Base-by-base conservation (phyloP, 2,113 vertebrate genomes). In the Cheirogaleus medius region DNA sequence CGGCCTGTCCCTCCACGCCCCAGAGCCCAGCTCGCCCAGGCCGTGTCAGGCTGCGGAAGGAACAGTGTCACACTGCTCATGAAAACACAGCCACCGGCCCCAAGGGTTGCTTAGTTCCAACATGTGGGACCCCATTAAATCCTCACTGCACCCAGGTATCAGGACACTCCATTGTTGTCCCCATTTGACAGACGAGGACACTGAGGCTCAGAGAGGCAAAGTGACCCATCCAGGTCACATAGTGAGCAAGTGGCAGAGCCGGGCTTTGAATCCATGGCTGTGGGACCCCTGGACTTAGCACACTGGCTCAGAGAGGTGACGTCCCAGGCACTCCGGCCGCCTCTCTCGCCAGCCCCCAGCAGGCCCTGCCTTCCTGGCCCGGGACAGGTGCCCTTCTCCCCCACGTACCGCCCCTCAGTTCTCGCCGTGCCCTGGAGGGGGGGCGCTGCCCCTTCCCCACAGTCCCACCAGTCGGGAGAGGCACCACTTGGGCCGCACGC, bases 71-170 rank as follows among this genome's bases (percentile, higher is more conserved):
- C 37, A 8, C 14, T 29, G 49, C 23, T 18, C 6, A 3, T 0
- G 1, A 32, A 5, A 2, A 23, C 29, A 13, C 29, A 9, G 14
- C 69, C 20, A 1, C 39, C 18, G 3, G 23, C 47, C 8, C 0
- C 6, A 34, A 37, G 20, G 15, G 58, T 25, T 58, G 21, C 47
- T 44, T 13, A 25, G 47, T 25, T 14, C 49, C 3, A 2, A 37
- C 49, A 47, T 14, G 18, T 0, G 17, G 2, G 56, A 39, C 39
- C 23, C 37, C 58, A 20, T 21, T 15, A 37, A 18, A 21, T n/a
- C 29, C 58, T 69, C 64, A 49, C 29, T 27, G 25, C 18, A 25
- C 15, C 1, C 18, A 3, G 6, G 8, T 34, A 11, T 21, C 17
- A 73, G 23, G 6, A 77, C 14, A 83, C 12, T 34, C 44, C 11